A percentile compares a stretch with the other conserved stretches of the same genome.
These are phyloP conservation scores for Amblyraja radiata DNA, from an alignment of 2,797 vertebrate genomes.

Conservation along the genomic window DNA sequence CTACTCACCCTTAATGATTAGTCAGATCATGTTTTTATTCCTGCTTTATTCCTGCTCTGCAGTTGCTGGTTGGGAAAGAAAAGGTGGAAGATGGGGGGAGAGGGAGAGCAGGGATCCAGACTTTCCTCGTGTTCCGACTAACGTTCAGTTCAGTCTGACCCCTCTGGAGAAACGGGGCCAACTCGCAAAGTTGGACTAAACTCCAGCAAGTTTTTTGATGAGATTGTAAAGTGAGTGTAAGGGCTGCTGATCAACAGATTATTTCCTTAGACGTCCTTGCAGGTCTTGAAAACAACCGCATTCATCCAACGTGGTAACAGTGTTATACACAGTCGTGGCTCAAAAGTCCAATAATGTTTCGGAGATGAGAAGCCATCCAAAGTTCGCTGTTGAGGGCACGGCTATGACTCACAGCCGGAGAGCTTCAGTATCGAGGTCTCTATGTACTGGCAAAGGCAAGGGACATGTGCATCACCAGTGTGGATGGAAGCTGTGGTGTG, in stretches of 20 bases:
- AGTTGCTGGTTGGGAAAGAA: not conserved
- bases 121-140: not conserved
- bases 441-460: slow-evolving; percentile 60
- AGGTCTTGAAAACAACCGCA: not conserved
- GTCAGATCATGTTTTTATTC: not conserved
- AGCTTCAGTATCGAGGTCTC: slow-evolving; percentile 42
- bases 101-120: too few relatives aligned
- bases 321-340: not conserved
- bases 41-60: not conserved
- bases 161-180: not conserved
- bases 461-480: slow-evolving; percentile 1
- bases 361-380: not conserved
- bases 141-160: not conserved
- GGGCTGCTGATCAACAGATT: too few relatives aligned
- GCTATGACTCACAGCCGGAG: not conserved
- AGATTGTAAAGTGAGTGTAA: not conserved
- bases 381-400: not conserved
- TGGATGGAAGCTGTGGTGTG: slow-evolving; percentile 39
- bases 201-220: not conserved
- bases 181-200: not conserved
- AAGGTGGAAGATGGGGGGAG: too few relatives aligned
- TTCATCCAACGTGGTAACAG: not conserved
- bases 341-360: not conserved
- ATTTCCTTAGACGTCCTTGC: not conserved
- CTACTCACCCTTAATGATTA: slow-evolving; percentile 9